Conservation (phyloP, 2,888 invertebrate genomes). For the Ferdinandea cuprea region DNA sequence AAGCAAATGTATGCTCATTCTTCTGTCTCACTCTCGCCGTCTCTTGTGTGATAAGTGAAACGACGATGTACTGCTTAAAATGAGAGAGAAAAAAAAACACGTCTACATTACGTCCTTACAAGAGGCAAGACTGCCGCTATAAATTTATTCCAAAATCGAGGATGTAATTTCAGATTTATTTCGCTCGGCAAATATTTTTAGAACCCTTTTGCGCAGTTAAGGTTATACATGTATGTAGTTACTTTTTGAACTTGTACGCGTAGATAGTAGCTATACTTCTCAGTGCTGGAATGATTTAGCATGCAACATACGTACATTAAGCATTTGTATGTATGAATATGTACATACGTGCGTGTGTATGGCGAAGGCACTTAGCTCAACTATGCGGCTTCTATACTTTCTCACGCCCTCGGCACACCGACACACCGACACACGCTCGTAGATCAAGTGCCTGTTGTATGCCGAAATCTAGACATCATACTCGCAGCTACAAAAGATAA, state of each 20-base stretch:
- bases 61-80: conserved; percentile 10
- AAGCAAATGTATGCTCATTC: conserved; percentile 49
- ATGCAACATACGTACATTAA: not conserved
- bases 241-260: conserved; percentile 6
- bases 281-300: not conserved
- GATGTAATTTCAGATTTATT: conserved; percentile 63
- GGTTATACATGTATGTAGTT: conserved; percentile 16
- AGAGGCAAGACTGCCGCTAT: not conserved
- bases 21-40: conserved; percentile 34
- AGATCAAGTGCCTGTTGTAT: not conserved
- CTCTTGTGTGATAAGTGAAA: conserved; percentile 44
- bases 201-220: conserved; percentile 23
- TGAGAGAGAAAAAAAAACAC: too few species aligned
- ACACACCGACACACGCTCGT: conserved; percentile 3
- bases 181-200: conserved; percentile 42
- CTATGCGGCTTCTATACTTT: conserved; percentile 18
- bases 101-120: not conserved
- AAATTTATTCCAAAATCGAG: conserved; percentile 39
- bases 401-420: too few species aligned
- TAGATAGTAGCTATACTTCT: not conserved
- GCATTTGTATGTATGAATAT: not conserved
- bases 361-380: conserved; percentile 31
- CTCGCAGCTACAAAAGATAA: conserved; percentile 41
- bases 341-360: too few species aligned
- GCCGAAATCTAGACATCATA: conserved; percentile 45